These are phyloP conservation scores for Toxotes jaculatrix DNA, from an alignment of 2,113 vertebrate genomes.

Conservation along the genomic window DNA sequence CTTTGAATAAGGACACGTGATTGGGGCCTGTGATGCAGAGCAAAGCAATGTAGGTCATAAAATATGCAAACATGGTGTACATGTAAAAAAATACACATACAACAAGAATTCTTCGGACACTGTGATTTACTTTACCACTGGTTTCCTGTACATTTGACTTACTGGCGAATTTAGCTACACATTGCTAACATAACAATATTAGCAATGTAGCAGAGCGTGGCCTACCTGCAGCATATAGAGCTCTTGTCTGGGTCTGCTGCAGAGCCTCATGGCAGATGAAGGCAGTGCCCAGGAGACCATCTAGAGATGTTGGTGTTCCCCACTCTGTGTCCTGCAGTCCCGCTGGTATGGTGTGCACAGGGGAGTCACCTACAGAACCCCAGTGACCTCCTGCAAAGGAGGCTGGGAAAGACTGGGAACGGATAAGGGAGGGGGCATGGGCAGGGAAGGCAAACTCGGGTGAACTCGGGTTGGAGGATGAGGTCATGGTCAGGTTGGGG, in stretches of 20 bases:
- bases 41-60: constrained; percentile 33
- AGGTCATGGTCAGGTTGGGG: constrained; percentile 68
- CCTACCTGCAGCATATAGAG: constrained; percentile 86
- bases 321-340: constrained; percentile 95
- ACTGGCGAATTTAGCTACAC: neutral
- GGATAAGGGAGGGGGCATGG: constrained; percentile 82
- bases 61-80: constrained; percentile 37
- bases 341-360: constrained; percentile 89
- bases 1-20: constrained; percentile 88
- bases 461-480: constrained; percentile 29
- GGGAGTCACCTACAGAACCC: constrained; percentile 80
- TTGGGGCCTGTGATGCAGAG: constrained; percentile 89
- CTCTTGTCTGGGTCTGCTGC: constrained; percentile 84
- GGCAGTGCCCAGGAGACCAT: constrained; percentile 92
- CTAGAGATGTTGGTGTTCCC: constrained; percentile 96
- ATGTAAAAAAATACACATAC: neutral
- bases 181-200: neutral
- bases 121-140: constrained; percentile 16
- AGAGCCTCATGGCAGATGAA: constrained; percentile 95
- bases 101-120: neutral
- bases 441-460: constrained; percentile 81
- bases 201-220: neutral
- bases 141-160: constrained; percentile 2
- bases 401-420: constrained; percentile 93
- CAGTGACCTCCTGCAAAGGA: constrained; percentile 79